Base-by-base conservation (phyloP, 2,113 vertebrate species). In the Poecile atricapillus region DNA sequence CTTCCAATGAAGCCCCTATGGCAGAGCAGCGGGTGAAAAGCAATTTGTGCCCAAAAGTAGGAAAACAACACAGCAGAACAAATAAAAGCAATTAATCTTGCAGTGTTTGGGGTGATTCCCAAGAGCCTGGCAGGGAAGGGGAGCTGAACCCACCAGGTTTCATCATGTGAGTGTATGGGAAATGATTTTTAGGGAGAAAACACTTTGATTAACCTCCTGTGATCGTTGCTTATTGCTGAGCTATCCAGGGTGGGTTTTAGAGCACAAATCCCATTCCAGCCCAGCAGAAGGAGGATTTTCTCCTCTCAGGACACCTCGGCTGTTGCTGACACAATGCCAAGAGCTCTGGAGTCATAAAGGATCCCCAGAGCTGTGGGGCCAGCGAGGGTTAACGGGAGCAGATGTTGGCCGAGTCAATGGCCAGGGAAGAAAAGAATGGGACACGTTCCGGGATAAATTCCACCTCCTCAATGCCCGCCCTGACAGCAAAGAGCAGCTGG, bases 401-500 rank as follows among this genome's bases (percentile, higher is more conserved):
- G 96, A 93, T 95, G 94, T 56, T 37, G 95, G 90, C 82, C 4
- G 50, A 58, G 71, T 89, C 83, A 90, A 94, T 86, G 83, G 86
- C 33, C 3, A 2, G 60, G 24, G 24, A 74, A 94, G 89, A 94
- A 94, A 89, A 87, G 86, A n/a, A 53, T 11, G 0, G 25, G 64
- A 53, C n/a, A 5, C n/a, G 50, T 69, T 44, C 53, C 3, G 31
- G 83, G 56, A 37, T 53, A 5, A 80, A 83, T 83, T 53, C 85
- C 79, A 8, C 62, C 53, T 2, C 20, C 67, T 59, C 62, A 65
- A 13, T 39, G 84, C 89, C 50, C 1, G n/a, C 69, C 88, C 50
- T 27, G 71, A 28, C 87, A 16, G 84, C 73, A 20, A 12, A 56
- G 71, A 93, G 96, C 94, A 83, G 92, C 96, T 86, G 94, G 90